phyloP scores from a whole-genome alignment of 2,888 invertebrate genomes.

The Lottia gigantea region DNA sequence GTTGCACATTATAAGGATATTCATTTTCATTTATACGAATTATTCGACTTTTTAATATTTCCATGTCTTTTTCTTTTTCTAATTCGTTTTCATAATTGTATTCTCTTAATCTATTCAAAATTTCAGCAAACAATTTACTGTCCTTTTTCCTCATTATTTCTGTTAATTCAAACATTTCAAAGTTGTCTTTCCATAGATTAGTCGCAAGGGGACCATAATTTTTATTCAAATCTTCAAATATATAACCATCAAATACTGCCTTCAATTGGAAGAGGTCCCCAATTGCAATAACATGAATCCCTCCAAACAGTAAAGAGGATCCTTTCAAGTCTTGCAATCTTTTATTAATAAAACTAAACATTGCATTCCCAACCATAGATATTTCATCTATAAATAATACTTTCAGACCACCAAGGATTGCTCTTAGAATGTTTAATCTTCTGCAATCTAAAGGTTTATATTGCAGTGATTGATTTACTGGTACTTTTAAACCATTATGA shows the following conservation, averaged over 20 bases:
- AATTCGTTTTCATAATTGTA: conserved; percentile 26
- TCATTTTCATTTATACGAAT: conserved; percentile 13
- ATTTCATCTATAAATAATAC: conserved; percentile 39
- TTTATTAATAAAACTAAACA: conserved; percentile 28
- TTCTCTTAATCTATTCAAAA: conserved; percentile 38
- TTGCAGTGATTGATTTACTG: conserved; percentile 22
- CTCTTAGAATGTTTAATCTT: conserved; percentile 15
- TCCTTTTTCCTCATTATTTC: conserved; percentile 38
- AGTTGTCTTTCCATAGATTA: conserved; percentile 34
- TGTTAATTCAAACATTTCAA: conserved; percentile 35
- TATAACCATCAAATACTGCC: conserved; percentile 32
- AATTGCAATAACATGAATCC: conserved; percentile 29
- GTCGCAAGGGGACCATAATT: conserved; percentile 29
- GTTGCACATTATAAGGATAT: conserved; percentile 26
- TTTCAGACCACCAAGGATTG: conserved; percentile 18
- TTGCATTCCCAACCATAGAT: conserved; percentile 33
- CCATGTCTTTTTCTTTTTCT: conserved; percentile 25
- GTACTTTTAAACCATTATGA: conserved; percentile 22
- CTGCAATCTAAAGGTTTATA: conserved; percentile 22
- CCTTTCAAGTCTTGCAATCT: conserved; percentile 28
- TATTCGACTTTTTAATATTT: conserved; percentile 23
- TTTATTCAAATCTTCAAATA: conserved; percentile 23
- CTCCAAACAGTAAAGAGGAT: conserved; percentile 28
- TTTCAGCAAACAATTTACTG: conserved; percentile 34
- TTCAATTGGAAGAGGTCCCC: conserved; percentile 36